Conservation (phyloP, 2,797 vertebrate genomes). For the Phoeniculus purpureus region DNA sequence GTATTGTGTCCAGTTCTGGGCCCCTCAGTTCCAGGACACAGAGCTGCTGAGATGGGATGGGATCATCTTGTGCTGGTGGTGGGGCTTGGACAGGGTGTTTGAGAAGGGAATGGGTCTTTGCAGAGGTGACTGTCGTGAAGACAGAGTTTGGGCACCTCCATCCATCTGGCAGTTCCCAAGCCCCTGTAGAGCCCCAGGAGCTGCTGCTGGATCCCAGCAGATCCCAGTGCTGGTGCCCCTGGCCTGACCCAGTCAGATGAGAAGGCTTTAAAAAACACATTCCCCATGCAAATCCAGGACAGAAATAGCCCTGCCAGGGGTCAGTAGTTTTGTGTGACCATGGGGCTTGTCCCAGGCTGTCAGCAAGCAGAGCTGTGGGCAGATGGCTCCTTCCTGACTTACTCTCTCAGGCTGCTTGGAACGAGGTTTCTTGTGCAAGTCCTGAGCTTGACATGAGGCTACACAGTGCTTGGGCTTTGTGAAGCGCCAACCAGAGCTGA, state of each 20-base stretch:
- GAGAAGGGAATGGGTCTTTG: background rate
- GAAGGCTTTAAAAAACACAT: background rate
- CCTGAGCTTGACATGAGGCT: background rate
- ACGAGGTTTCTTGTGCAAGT: background rate
- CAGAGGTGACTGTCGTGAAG: rapidly evolving
- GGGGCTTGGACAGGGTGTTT: background rate
- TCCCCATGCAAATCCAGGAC: background rate
- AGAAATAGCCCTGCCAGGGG: background rate
- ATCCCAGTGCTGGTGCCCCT: background rate
- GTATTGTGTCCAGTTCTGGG: too few species aligned
- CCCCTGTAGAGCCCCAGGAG: background rate
- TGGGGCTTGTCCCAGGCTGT: background rate
- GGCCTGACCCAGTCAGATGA: background rate
- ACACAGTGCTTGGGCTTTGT: background rate
- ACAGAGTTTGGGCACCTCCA: background rate
- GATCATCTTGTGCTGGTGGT: background rate
- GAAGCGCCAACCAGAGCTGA: background rate
- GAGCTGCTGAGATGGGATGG: background rate
- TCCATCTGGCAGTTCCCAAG: background rate
- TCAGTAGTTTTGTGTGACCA: rapidly evolving
- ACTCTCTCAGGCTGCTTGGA: background rate
- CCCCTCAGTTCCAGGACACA: too few species aligned
- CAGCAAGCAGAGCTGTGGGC: background rate
- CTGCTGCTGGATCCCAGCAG: background rate
- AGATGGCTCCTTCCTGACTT: background rate